phyloP scores from a whole-genome alignment of 1,140 invertebrate species.

The Drosophila rhopaloa region DNA sequence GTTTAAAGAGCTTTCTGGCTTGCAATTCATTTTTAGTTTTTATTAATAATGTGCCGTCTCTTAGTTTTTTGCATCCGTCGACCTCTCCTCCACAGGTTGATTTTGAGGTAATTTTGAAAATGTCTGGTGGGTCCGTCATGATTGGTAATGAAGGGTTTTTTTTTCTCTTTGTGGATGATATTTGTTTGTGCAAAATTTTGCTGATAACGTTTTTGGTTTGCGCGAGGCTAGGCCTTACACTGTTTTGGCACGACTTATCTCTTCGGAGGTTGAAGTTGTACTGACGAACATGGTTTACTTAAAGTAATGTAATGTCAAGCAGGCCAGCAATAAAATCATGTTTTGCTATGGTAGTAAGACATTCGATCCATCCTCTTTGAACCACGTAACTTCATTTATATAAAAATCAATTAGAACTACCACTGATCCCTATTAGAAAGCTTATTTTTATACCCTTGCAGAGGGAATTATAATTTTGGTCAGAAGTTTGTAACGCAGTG shows the following conservation, averaged over 20 bases:
- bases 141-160: conserved; percentile 5
- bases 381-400: too few species aligned
- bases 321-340: too few species aligned
- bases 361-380: too few species aligned
- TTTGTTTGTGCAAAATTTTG: conserved; percentile 1
- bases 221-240: background rate
- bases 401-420: too few species aligned
- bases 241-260: background rate
- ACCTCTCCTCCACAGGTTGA: conserved; percentile 1
- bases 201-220: background rate
- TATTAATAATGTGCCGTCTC: conserved; percentile 2
- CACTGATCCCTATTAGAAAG: too few species aligned
- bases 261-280: conserved; percentile 1
- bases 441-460: too few species aligned
- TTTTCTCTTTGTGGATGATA: conserved; percentile 10
- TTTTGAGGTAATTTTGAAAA: conserved; percentile 2
- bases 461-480: too few species aligned
- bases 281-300: background rate
- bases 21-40: conserved; percentile 15
- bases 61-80: background rate
- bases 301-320: too few species aligned
- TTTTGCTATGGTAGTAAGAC: too few species aligned
- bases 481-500: too few species aligned
- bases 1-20: conserved; percentile 8
- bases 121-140: background rate